Percentiles rank a stretch among this genome's conserved stretches.
These are phyloP conservation scores for Turritopsis rubra DNA, from an alignment of 30 jellyfish, hydroid and myxozoan genomes.

Conservation along the genomic window DNA sequence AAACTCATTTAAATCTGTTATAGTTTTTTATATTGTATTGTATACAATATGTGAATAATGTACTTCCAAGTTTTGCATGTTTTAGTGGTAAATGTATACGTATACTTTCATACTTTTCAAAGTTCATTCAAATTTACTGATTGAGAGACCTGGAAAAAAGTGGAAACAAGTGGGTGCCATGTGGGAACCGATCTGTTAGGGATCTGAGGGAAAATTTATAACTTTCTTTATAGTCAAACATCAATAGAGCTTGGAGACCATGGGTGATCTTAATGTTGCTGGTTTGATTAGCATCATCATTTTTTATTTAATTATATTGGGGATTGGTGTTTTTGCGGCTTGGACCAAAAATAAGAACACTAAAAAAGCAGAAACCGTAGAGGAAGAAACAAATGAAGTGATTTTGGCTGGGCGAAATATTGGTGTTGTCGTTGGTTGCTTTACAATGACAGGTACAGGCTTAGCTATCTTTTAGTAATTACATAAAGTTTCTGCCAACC, in stretches of 20 bases:
- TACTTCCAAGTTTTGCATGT: too few species aligned
- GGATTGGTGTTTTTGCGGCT: slow-evolving; percentile 68
- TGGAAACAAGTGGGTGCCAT: too few species aligned
- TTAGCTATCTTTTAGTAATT: background rate
- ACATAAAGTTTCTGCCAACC: too few species aligned
- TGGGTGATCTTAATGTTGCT: slow-evolving; percentile 73
- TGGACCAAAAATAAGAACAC: slow-evolving; percentile 30
- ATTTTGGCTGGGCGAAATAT: slow-evolving; percentile 75
- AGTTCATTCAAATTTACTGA: too few species aligned
- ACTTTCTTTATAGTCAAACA: background rate
- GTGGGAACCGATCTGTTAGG: too few species aligned
- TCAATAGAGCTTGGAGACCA: background rate
- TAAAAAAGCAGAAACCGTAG: slow-evolving; percentile 28
- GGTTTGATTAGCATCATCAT: slow-evolving; percentile 68
- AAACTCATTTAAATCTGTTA: too few species aligned
- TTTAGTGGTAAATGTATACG: too few species aligned
- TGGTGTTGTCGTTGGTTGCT: slow-evolving; percentile 80
- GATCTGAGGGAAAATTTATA: too few species aligned
- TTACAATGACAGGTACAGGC: slow-evolving; percentile 73
- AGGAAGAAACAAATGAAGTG: slow-evolving; percentile 45
- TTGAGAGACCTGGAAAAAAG: too few species aligned
- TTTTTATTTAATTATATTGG: slow-evolving; percentile 57
- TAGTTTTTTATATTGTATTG: too few species aligned
- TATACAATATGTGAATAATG: too few species aligned
- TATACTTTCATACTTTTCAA: too few species aligned